Evolutionary conservation across 2,888 invertebrate species (phyloP).

Genomic region (Salticus scenicus): DNA sequence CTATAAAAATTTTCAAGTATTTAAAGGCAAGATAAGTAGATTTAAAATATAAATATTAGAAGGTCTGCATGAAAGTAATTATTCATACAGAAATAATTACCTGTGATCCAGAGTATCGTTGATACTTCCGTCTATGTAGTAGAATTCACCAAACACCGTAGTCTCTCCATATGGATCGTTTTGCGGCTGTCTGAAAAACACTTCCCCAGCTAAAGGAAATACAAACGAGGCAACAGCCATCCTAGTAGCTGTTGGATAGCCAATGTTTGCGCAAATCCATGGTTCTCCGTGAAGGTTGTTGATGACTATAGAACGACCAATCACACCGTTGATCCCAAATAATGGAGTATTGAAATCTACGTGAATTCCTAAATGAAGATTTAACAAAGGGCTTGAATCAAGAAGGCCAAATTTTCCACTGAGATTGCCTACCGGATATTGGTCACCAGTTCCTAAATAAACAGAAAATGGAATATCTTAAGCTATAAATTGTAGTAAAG

Average conservation of each 20-base stretch:
- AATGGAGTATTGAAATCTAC: conserved; percentile 91
- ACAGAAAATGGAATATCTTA: too few species aligned
- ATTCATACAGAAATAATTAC: too few species aligned
- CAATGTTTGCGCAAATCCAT: conserved; percentile 78
- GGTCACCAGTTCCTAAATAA: conserved; percentile 85
- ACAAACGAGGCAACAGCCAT: conserved; percentile 88
- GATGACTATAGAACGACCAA: conserved; percentile 87
- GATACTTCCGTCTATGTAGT: conserved; percentile 88
- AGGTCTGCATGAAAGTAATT: too few species aligned
- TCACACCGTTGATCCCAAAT: conserved; percentile 85
- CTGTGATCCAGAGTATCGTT: conserved; percentile 78
- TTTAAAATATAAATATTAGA: too few species aligned
- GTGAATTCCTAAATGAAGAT: conserved; percentile 76
- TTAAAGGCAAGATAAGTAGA: too few species aligned
- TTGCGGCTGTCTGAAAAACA: conserved; percentile 81
- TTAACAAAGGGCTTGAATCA: conserved; percentile 65
- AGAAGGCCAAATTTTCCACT: conserved; percentile 84
- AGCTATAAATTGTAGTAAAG: too few species aligned
- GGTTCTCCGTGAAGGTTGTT: conserved; percentile 76
- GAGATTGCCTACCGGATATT: conserved; percentile 91
- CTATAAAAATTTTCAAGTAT: too few species aligned
- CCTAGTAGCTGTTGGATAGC: conserved; percentile 79
- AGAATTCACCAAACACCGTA: conserved; percentile 86
- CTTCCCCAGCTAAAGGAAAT: conserved; percentile 90
- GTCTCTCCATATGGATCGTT: conserved; percentile 90